Conservation (phyloP, 2,113 vertebrate genomes). For the Serinus canaria region DNA sequence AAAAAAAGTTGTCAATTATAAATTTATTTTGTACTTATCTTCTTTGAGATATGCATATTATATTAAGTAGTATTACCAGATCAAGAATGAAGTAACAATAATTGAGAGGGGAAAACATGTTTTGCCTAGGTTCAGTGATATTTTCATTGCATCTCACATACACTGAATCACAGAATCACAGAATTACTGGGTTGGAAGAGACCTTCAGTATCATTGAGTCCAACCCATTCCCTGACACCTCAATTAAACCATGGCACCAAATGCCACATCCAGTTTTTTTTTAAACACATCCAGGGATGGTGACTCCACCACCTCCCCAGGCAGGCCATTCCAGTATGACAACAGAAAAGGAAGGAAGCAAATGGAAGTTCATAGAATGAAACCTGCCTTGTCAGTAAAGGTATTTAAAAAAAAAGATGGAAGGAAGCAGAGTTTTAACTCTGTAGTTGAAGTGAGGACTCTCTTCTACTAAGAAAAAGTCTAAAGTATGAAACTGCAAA, state of each 20-base stretch:
- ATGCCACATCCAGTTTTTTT: too few species aligned
- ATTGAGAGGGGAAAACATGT: not conserved
- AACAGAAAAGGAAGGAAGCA: not conserved
- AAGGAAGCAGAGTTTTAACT: not conserved
- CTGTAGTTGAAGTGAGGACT: not conserved
- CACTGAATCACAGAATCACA: too few species aligned
- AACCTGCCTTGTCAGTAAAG: not conserved
- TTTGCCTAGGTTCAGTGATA: not conserved
- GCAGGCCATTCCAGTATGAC: too few species aligned
- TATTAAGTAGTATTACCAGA: not conserved
- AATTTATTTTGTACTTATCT: not conserved
- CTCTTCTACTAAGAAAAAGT: not conserved
- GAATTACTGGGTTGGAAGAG: too few species aligned
- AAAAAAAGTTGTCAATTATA: not conserved
- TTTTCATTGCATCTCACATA: not conserved
- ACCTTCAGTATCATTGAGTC: too few species aligned
- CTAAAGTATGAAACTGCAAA: not conserved
- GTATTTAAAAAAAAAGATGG: not conserved
- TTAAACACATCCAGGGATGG: too few species aligned
- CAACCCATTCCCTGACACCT: too few species aligned
- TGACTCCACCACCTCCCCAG: too few species aligned
- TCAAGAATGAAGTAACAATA: not conserved
- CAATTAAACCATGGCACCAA: too few species aligned
- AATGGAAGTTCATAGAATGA: not conserved
- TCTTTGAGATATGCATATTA: not conserved